A percentile compares a stretch with the other conserved stretches of the same genome.
Conservation (phyloP, 2,888 invertebrate genomes). For the Eugnorisma glareosa region DNA sequence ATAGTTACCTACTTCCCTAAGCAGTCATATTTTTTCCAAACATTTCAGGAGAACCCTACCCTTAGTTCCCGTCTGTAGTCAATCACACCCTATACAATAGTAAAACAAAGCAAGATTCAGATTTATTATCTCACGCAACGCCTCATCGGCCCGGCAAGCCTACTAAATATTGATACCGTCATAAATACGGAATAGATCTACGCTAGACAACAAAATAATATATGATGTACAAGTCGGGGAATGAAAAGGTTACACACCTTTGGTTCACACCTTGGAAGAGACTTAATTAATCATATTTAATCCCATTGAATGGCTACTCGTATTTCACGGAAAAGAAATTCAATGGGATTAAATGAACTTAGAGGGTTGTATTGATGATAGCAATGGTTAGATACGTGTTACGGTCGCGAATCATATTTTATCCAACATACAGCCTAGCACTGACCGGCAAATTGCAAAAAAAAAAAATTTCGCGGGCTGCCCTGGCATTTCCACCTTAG, state of each 20-base stretch:
- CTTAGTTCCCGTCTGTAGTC: not conserved
- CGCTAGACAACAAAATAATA: conserved; percentile 17
- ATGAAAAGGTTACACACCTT: not conserved
- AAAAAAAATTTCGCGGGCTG: not conserved
- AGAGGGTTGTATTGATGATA: too few relatives aligned
- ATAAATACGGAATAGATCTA: conserved; percentile 54
- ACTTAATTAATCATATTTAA: too few relatives aligned
- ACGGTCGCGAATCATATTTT: too few relatives aligned
- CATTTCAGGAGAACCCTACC: not conserved
- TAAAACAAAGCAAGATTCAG: conserved; percentile 38
- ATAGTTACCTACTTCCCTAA: not conserved
- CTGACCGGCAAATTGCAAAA: too few relatives aligned
- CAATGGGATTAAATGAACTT: too few relatives aligned
- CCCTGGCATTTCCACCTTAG: not conserved
- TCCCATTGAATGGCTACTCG: too few relatives aligned
- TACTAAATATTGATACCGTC: conserved; percentile 56
- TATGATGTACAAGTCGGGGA: conserved; percentile 9
- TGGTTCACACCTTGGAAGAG: not conserved
- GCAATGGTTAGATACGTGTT: too few relatives aligned
- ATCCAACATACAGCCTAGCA: too few relatives aligned
- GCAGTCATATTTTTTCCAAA: not conserved
- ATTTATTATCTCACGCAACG: conserved; percentile 44
- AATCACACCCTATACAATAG: conserved; percentile 25
- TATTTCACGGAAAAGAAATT: too few relatives aligned
- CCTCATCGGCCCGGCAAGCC: conserved; percentile 16